Evolutionary conservation across 2,888 invertebrate species (phyloP).

Genomic region (Coenonympha glycerion): DNA sequence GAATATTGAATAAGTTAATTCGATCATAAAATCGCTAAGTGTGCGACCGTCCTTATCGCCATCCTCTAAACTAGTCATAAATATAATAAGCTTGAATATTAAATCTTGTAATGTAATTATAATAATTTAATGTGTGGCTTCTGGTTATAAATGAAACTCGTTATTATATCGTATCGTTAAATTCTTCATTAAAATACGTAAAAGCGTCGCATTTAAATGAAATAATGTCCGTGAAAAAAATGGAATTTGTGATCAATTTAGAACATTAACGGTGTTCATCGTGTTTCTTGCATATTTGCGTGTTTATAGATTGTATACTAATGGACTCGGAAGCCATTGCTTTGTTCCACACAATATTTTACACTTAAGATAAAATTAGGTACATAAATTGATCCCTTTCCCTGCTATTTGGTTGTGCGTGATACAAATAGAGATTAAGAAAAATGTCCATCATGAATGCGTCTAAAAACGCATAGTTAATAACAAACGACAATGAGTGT

Average conservation of each 20-base stretch:
- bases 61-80: slow-evolving; percentile 76
- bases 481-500: too few relatives aligned
- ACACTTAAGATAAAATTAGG: background rate
- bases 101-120: slow-evolving; percentile 51
- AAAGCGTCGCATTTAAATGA: slow-evolving; percentile 26
- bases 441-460: slow-evolving; percentile 54
- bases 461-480: slow-evolving; percentile 64
- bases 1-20: slow-evolving; percentile 55
- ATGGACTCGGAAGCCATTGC: slow-evolving; percentile 55
- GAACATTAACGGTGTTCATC: slow-evolving; percentile 41
- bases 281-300: slow-evolving; percentile 35
- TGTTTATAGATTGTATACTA: slow-evolving; percentile 64
- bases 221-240: slow-evolving; percentile 24
- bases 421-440: slow-evolving; percentile 51
- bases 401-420: slow-evolving; percentile 62
- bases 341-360: slow-evolving; percentile 52
- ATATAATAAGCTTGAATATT: slow-evolving; percentile 57
- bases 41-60: slow-evolving; percentile 74
- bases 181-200: slow-evolving; percentile 40
- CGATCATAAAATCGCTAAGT: slow-evolving; percentile 62
- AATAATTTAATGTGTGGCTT: slow-evolving; percentile 43
- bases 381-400: slow-evolving; percentile 47
- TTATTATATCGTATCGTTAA: slow-evolving; percentile 34
- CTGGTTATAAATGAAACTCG: slow-evolving; percentile 35
- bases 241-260: slow-evolving; percentile 44